phyloP scores from a whole-genome alignment of 2,888 invertebrate species.

The Lithophane socia region DNA sequence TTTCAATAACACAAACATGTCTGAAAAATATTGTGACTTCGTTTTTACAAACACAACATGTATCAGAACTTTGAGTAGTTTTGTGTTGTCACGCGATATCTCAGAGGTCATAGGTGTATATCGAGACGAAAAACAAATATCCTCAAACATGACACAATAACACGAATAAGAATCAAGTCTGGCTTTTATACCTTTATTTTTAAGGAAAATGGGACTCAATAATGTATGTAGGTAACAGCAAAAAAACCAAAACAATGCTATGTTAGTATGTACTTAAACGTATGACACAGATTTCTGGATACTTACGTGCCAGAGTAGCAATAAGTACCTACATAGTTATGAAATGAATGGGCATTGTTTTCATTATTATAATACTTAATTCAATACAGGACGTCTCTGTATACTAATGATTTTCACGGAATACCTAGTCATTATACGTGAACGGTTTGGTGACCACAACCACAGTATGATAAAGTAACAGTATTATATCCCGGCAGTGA shows the following conservation, averaged over 20 bases:
- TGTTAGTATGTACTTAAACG: background rate
- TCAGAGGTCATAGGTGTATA: conserved; percentile 40
- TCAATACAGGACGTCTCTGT: too few species aligned
- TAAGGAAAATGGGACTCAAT: conserved; percentile 17
- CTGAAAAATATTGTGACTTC: conserved; percentile 10
- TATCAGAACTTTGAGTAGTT: conserved; percentile 11
- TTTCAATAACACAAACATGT: background rate
- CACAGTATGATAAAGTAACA: too few species aligned
- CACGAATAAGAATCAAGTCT: conserved; percentile 11
- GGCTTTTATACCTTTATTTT: conserved; percentile 15
- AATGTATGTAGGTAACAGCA: background rate
- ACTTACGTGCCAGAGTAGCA: background rate
- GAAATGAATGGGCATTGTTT: background rate
- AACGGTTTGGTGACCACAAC: too few species aligned
- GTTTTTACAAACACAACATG: conserved; percentile 9
- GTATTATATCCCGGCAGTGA: too few species aligned
- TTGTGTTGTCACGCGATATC: conserved; percentile 24
- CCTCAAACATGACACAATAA: conserved; percentile 23
- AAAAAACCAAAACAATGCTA: background rate
- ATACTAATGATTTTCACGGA: too few species aligned
- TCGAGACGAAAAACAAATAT: conserved; percentile 30
- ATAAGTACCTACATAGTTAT: background rate
- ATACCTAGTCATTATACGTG: too few species aligned
- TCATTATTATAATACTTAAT: background rate
- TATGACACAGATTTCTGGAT: background rate